Evolutionary conservation across 2,888 invertebrate species (phyloP).

Genomic region (Dorcus hopei): DNA sequence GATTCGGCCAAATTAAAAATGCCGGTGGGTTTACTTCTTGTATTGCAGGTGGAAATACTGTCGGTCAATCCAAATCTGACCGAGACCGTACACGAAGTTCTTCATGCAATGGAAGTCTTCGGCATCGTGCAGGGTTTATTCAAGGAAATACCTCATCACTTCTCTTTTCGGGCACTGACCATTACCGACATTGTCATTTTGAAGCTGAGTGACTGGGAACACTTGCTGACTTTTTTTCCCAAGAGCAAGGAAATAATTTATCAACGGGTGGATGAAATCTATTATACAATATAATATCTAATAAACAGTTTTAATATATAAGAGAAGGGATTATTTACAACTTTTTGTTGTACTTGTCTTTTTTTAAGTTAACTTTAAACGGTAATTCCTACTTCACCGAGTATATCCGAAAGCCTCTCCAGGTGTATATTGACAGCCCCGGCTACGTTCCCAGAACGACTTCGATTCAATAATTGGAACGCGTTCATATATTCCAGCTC

Average conservation of each 20-base stretch:
- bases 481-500: constrained; percentile 86
- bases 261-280: constrained; percentile 26
- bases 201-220: constrained; percentile 54
- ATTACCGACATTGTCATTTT: constrained; percentile 54
- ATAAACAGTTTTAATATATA: not conserved
- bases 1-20: constrained; percentile 3
- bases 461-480: constrained; percentile 72
- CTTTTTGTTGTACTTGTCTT: too few relatives aligned
- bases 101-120: constrained; percentile 56
- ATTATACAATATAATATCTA: constrained; percentile 17
- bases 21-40: not conserved
- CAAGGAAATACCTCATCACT: constrained; percentile 54
- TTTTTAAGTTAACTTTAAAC: constrained; percentile 51
- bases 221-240: constrained; percentile 43
- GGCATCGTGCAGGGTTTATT: constrained; percentile 57
- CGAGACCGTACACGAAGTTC: constrained; percentile 51
- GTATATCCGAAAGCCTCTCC: constrained; percentile 77
- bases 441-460: constrained; percentile 52
- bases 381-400: constrained; percentile 80
- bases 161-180: constrained; percentile 55
- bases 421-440: constrained; percentile 65
- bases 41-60: constrained; percentile 52
- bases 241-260: constrained; percentile 34
- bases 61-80: constrained; percentile 54
- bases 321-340: too few relatives aligned